Base-by-base conservation (phyloP, 2,888 invertebrate species). In the Julus scandinavius region DNA sequence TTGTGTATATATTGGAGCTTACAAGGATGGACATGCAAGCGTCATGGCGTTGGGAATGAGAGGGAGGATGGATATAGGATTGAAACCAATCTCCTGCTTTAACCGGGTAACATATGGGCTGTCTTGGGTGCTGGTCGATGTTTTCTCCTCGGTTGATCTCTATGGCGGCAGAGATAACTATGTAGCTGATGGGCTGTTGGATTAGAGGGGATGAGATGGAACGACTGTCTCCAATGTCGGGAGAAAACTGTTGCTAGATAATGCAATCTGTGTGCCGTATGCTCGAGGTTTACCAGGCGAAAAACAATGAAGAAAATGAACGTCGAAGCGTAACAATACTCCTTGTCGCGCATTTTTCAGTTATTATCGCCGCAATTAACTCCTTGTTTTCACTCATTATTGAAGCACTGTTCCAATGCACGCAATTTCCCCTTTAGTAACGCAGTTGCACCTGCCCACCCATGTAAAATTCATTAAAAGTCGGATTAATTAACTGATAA, bases 91-190 rank as follows among this genome's bases (percentile, higher is more conserved):
- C 11, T 72, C 72, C 29, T 38, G 29, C 80, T 80, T 11, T 13
- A 38, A 38, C 38, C 38, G 72, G 11, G 20, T 80, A 80, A 80
- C 80, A 80, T 80, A 80, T 80, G 80, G n/a, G 9, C n/a, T 80
- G 80, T 80, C 80, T 38, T 80, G 80, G 80, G 80, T 38, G 80
- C 29, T 80, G 80, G 38, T 80, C 80, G 80, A 80, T 80, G 80
- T 80, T 80, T 80, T 80, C 38, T 80, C n/a, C 38, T 6, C 6
- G 17, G 58, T 15, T 15, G 58, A 63, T 63, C 58, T 63, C 20
- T 72, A 80, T 80, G 80, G 80, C 80, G 13, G 80, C 38, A 80
- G 38, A 80, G 80, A 80, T 80, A 80, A 80, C 80, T 80, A 80
- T 20, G 80, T 13, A 15, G 80, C 80, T 80, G 80, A 80, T 80